A percentile compares a stretch with the other conserved stretches of the same genome.
phyloP scores from a whole-genome alignment of 30 jellyfish, hydroid and myxozoan species.

The Chironex yamaguchii region DNA sequence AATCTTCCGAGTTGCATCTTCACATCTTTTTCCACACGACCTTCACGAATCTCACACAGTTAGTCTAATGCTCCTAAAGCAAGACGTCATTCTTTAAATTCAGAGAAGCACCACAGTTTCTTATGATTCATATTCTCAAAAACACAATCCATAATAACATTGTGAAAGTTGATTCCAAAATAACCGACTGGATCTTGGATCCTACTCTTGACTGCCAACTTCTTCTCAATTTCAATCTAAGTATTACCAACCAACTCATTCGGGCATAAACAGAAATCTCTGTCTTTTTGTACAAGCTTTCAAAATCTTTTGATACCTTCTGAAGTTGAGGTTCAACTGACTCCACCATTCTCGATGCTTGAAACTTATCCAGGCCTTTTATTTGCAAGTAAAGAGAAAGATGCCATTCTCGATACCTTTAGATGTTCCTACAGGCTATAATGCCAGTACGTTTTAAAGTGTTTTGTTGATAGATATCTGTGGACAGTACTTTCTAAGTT shows the following conservation, averaged over 20 bases:
- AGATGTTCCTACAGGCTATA: too few relatives aligned
- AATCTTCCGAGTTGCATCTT: constrained; percentile 23
- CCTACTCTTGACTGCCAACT: constrained; percentile 28
- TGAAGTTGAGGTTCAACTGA: constrained; percentile 6
- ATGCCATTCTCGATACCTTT: too few relatives aligned
- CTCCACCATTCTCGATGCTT: constrained; percentile 35
- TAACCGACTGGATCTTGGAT: neutral
- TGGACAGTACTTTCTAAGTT: too few relatives aligned
- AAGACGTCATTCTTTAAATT: neutral
- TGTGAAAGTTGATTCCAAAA: constrained; percentile 3
- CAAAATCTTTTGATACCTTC: constrained; percentile 31
- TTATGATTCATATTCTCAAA: neutral
- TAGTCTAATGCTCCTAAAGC: constrained; percentile 7
- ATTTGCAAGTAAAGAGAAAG: too few relatives aligned
- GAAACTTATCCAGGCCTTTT: neutral
- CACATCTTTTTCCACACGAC: constrained; percentile 15
- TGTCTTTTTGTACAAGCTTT: constrained; percentile 1
- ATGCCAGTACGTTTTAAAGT: too few relatives aligned
- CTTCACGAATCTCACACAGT: constrained; percentile 8
- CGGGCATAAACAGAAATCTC: constrained; percentile 4
- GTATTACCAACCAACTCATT: constrained; percentile 15
- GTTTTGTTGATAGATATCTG: too few relatives aligned
- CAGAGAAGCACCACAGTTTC: constrained; percentile 13
- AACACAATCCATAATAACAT: constrained; percentile 47
- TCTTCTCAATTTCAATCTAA: constrained; percentile 5